These are phyloP conservation scores for Scaptomyza parva DNA, from an alignment of 2,888 invertebrate species.

Conservation along the genomic window DNA sequence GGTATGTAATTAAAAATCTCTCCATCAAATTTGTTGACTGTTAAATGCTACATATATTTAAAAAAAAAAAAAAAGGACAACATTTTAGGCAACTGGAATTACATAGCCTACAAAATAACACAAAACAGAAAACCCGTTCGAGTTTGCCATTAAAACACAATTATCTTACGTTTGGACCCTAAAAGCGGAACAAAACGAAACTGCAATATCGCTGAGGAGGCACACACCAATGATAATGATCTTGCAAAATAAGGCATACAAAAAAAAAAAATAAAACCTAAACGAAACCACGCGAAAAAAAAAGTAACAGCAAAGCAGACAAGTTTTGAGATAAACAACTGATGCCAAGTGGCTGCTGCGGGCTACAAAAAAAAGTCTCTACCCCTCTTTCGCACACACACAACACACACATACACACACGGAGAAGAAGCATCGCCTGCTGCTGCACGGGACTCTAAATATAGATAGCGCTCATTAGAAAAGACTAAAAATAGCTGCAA, in stretches of 20 bases:
- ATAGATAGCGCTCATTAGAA: constrained; percentile 79
- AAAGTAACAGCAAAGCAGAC: constrained; percentile 58
- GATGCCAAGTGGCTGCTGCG: constrained; percentile 34
- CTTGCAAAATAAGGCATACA: constrained; percentile 64
- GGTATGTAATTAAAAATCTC: too few relatives aligned
- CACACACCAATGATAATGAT: constrained; percentile 68
- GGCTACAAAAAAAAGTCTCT: constrained; percentile 24
- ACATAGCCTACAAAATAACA: constrained; percentile 43
- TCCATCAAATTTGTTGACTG: too few relatives aligned
- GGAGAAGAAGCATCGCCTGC: constrained; percentile 56
- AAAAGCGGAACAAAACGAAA: constrained; percentile 59
- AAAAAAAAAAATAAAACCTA: constrained; percentile 13
- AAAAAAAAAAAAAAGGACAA: neutral
- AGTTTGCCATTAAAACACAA: constrained; percentile 67
- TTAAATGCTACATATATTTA: too few relatives aligned
- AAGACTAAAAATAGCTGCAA: constrained; percentile 72
- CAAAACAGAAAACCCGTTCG: constrained; percentile 46
- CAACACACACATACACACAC: constrained; percentile 7
- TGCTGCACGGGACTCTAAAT: constrained; percentile 70
- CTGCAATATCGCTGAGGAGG: constrained; percentile 61
- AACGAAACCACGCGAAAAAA: constrained; percentile 12
- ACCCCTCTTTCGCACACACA: constrained; percentile 29
- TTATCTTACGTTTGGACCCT: constrained; percentile 57
- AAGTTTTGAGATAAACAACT: constrained; percentile 59
- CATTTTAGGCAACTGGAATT: constrained; percentile 16